A percentile compares a stretch with the other conserved stretches of the same genome.
Conservation (phyloP, 2,888 invertebrate genomes). For the Notocelia uddmanniana region DNA sequence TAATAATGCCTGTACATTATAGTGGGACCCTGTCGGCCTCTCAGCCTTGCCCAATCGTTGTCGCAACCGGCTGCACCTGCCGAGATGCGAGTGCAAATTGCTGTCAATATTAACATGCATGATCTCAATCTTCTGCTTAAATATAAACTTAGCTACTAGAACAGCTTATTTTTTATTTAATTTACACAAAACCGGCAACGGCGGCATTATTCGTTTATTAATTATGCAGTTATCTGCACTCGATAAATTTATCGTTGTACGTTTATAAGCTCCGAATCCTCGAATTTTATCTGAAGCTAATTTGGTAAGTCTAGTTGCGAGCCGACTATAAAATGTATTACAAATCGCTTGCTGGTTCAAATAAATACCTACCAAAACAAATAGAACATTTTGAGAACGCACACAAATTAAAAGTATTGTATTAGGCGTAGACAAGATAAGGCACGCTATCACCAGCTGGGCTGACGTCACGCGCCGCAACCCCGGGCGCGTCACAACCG, state of each 20-base stretch:
- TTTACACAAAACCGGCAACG: not conserved
- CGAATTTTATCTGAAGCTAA: slow-evolving; percentile 10
- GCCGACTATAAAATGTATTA: not conserved
- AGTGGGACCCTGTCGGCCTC: slow-evolving; percentile 33
- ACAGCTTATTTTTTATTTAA: slow-evolving; percentile 7
- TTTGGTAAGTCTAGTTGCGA: slow-evolving; percentile 16
- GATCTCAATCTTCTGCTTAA: slow-evolving; percentile 55
- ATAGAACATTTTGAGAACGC: not conserved
- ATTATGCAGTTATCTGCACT: slow-evolving; percentile 21
- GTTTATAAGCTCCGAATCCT: slow-evolving; percentile 16
- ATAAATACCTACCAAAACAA: not conserved
- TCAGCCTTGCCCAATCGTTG: slow-evolving; percentile 77
- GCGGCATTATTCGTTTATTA: slow-evolving; percentile 8
- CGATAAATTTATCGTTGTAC: slow-evolving; percentile 14
- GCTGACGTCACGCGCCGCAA: slow-evolving; percentile 72
- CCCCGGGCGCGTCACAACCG: slow-evolving; percentile 67
- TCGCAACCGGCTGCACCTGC: slow-evolving; percentile 83
- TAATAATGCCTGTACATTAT: slow-evolving; percentile 32
- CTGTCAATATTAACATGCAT: slow-evolving; percentile 61
- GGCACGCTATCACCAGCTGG: slow-evolving; percentile 68
- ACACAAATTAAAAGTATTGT: not conserved
- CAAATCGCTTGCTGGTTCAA: not conserved
- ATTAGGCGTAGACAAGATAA: slow-evolving; percentile 56
- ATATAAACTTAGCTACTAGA: not conserved
- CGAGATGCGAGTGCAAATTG: slow-evolving; percentile 78